Percentiles rank a stretch among this genome's conserved stretches.
phyloP scores from a whole-genome alignment of 2,797 vertebrate genomes.

The Distichodus sexfasciatus region DNA sequence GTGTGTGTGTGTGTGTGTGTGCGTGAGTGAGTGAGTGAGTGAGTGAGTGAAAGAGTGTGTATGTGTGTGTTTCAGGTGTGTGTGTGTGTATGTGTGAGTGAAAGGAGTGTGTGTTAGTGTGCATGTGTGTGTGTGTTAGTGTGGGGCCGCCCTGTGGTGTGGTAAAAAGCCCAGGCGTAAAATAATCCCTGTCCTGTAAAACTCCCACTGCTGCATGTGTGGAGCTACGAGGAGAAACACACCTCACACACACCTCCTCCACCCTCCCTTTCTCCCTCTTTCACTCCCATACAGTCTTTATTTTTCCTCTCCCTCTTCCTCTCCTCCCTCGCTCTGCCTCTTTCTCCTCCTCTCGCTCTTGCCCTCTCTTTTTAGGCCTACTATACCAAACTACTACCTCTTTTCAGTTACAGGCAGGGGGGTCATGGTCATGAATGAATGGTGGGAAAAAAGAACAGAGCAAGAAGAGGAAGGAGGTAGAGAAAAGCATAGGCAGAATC shows the following conservation, averaged over 20 bases:
- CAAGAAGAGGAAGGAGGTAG: conserved; percentile 9
- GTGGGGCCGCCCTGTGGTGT: conserved; percentile 34
- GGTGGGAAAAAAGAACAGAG: neutral
- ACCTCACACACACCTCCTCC: conserved; percentile 23
- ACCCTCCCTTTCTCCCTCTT: neutral
- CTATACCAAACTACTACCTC: too few species aligned
- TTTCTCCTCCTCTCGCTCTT: conserved; percentile 2
- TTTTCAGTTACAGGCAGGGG: conserved; percentile 14
- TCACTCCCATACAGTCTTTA: conserved; percentile 8
- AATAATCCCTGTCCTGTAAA: conserved; percentile 44
- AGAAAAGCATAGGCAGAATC: neutral
- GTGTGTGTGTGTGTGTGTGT: too few species aligned
- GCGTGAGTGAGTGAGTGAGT: too few species aligned
- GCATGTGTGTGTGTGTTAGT: conserved; percentile 21
- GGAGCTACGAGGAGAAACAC: conserved; percentile 39
- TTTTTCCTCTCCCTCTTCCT: too few species aligned
- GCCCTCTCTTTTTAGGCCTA: conserved; percentile 10
- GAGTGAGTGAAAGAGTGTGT: too few species aligned
- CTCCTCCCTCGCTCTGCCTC: neutral
- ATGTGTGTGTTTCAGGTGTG: neutral
- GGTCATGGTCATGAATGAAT: conserved; percentile 12
- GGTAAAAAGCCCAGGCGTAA: conserved; percentile 37
- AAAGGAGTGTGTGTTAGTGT: neutral
- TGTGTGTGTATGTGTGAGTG: neutral
- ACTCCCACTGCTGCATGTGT: conserved; percentile 34